phyloP scores from a whole-genome alignment of 2,113 vertebrate species.

The Gavia stellata region DNA sequence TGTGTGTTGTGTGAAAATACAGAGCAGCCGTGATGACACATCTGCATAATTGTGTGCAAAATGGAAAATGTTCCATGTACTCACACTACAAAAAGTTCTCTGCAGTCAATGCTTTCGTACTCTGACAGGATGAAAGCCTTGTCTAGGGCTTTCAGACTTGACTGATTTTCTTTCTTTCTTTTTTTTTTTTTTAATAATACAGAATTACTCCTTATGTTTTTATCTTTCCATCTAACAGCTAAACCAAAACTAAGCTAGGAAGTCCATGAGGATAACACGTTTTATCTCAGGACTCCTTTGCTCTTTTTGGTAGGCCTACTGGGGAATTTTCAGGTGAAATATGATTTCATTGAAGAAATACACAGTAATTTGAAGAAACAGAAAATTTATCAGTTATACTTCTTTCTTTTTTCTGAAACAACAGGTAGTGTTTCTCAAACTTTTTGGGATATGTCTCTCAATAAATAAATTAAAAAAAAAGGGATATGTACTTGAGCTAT shows the following conservation, averaged over 20 bases:
- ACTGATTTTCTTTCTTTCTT: background rate
- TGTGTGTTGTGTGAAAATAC: background rate
- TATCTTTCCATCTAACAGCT: background rate
- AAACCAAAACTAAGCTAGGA: background rate
- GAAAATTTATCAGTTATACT: background rate
- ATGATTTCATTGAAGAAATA: background rate
- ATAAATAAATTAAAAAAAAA: background rate
- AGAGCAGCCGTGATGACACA: background rate
- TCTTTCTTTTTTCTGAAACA: background rate
- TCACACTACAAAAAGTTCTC: background rate
- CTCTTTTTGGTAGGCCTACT: background rate
- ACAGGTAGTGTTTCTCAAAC: background rate
- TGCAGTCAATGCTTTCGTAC: background rate
- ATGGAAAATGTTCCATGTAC: background rate
- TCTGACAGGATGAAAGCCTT: background rate
- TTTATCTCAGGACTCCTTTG: background rate
- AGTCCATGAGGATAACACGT: background rate
- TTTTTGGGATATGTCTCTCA: background rate
- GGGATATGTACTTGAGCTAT: background rate
- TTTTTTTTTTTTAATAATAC: background rate
- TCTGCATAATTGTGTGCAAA: conserved; percentile 12
- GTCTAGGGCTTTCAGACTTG: background rate
- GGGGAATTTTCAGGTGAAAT: background rate
- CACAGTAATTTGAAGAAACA: background rate
- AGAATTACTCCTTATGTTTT: background rate